These are phyloP conservation scores for Sapajus apella DNA, from an alignment of 2,113 vertebrate genomes.

Conservation along the genomic window DNA sequence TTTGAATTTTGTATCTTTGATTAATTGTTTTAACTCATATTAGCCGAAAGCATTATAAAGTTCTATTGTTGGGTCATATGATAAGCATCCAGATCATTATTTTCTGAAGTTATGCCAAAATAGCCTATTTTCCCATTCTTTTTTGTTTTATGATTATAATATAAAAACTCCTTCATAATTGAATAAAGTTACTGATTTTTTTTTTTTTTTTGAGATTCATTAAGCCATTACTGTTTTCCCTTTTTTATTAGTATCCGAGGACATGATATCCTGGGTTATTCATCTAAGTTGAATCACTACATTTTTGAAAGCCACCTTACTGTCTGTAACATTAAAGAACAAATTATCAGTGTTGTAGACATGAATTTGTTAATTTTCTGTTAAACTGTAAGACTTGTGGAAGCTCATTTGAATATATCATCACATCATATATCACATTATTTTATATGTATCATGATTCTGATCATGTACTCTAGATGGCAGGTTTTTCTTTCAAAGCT, in stretches of 20 bases:
- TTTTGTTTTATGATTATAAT: background rate
- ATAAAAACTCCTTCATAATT: background rate
- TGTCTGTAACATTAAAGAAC: background rate
- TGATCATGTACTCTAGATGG: background rate
- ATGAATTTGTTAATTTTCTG: constrained; percentile 26
- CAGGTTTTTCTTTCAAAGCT: background rate
- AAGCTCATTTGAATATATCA: background rate
- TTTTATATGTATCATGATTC: background rate
- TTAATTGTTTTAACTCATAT: background rate
- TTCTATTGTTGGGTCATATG: background rate
- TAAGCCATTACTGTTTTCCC: background rate
- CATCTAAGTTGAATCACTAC: background rate
- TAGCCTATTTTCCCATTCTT: background rate
- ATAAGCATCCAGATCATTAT: background rate
- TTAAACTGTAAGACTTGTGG: background rate
- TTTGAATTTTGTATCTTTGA: constrained; percentile 23
- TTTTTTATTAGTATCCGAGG: background rate
- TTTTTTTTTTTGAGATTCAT: constrained; percentile 43
- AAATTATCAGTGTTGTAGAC: background rate
- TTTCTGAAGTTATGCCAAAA: constrained; percentile 5
- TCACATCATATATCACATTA: background rate
- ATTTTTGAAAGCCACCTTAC: background rate
- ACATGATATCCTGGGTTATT: background rate
- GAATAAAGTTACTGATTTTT: constrained; percentile 7
- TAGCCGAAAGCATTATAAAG: background rate